Conservation (phyloP, 2,797 vertebrate genomes). For the Urocyon cinereoargenteus region DNA sequence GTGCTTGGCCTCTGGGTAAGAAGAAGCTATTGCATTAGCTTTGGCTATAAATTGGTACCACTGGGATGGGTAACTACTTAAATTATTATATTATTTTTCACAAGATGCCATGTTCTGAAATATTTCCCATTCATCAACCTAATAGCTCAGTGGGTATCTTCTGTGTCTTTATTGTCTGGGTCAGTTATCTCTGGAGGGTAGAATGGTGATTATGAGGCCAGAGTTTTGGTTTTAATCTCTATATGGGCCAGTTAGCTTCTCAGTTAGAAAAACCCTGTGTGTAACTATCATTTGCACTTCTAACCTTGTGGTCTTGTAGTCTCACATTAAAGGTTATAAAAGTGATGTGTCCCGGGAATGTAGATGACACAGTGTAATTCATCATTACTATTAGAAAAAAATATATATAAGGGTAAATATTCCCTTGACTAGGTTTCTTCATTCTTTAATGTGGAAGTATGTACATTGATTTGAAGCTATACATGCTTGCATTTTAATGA, state of each 20-base stretch:
- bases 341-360: neutral
- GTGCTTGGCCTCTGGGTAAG: slow-evolving; percentile 25
- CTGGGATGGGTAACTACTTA: slow-evolving; percentile 18
- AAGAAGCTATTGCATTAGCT: neutral
- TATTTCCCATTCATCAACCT: slow-evolving; percentile 21
- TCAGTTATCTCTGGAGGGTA: neutral
- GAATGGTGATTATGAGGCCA: neutral
- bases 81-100: slow-evolving; percentile 52
- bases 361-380: neutral
- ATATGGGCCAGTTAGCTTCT: neutral
- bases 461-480: neutral
- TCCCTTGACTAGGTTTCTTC: neutral
- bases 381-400: neutral
- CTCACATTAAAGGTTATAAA: neutral
- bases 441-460: neutral
- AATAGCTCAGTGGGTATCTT: neutral
- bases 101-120: neutral
- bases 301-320: neutral
- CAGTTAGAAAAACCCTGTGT: neutral
- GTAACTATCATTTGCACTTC: no score
- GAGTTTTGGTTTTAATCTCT: neutral
- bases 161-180: neutral
- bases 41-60: slow-evolving; percentile 44
- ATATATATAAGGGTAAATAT: neutral
- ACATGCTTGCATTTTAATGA: neutral